phyloP scores from a whole-genome alignment of 2,888 invertebrate genomes.

The Mamestra brassicae region DNA sequence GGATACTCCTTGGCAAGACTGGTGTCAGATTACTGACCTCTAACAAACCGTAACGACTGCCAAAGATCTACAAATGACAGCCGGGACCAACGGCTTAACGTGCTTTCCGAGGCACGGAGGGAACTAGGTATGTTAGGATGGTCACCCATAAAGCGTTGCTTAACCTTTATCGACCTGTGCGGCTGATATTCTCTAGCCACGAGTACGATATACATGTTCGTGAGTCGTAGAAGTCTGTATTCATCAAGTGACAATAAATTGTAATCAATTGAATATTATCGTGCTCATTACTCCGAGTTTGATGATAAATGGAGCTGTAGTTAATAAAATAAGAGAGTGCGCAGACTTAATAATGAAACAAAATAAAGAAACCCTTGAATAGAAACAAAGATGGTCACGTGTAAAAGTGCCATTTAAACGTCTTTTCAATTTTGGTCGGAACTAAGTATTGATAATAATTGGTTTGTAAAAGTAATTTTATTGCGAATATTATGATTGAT shows the following conservation, averaged over 20 bases:
- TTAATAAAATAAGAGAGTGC: neutral
- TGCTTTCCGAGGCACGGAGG: too few species aligned
- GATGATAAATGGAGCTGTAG: neutral
- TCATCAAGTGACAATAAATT: constrained; percentile 22
- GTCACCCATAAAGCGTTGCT: too few species aligned
- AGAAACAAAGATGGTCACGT: neutral
- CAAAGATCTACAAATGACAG: too few species aligned
- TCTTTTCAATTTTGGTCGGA: neutral
- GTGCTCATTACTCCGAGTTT: constrained; percentile 18
- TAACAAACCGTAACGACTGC: too few species aligned
- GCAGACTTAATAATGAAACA: neutral
- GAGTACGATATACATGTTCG: neutral
- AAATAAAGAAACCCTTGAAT: neutral
- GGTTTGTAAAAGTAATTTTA: neutral
- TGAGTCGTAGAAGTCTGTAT: constrained; percentile 6
- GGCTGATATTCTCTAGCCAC: too few species aligned
- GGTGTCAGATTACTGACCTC: too few species aligned
- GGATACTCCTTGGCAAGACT: too few species aligned
- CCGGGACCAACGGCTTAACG: too few species aligned
- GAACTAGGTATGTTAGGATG: too few species aligned
- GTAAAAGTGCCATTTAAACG: neutral
- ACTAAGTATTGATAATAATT: neutral
- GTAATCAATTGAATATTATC: constrained; percentile 34
- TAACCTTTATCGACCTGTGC: too few species aligned
- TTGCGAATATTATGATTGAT: neutral